A percentile compares a stretch with the other conserved stretches of the same genome.
These are phyloP conservation scores for Protosalanx chinensis DNA, from an alignment of 2,797 vertebrate species.

Conservation along the genomic window DNA sequence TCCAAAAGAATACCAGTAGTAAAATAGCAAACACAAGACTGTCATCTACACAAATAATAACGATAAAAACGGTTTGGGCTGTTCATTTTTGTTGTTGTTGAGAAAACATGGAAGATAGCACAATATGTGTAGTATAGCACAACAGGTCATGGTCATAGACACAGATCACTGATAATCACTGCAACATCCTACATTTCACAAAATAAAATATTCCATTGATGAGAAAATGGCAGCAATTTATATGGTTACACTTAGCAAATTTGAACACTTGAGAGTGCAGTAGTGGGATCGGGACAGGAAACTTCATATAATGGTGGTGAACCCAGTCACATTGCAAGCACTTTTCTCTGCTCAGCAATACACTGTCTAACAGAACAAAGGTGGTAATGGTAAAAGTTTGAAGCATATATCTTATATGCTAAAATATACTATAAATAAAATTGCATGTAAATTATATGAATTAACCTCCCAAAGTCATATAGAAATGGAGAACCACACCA, in stretches of 20 bases:
- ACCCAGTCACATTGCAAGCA: constrained; percentile 41
- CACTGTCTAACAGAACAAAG: constrained; percentile 31
- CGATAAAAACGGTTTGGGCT: too few species aligned
- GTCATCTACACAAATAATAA: too few species aligned
- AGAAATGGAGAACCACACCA: constrained; percentile 18
- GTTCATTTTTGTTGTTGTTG: too few species aligned
- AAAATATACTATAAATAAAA: constrained; percentile 43
- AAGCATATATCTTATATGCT: constrained; percentile 29
- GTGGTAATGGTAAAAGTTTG: constrained; percentile 51
- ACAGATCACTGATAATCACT: not conserved
- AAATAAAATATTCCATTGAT: not conserved
- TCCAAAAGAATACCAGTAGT: too few species aligned
- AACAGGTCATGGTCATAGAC: not conserved
- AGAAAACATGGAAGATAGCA: too few species aligned
- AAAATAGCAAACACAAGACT: too few species aligned
- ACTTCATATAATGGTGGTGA: constrained; percentile 53
- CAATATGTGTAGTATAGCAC: too few species aligned
- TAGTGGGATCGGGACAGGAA: constrained; percentile 32
- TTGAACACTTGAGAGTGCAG: constrained; percentile 31
- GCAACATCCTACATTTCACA: not conserved
- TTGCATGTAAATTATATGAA: constrained; percentile 37
- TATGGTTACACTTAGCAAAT: constrained; percentile 28
- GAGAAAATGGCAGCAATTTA: constrained; percentile 5
- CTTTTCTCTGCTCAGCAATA: constrained; percentile 29
- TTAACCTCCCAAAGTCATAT: constrained; percentile 48